Base-by-base conservation (phyloP, 2,888 invertebrate species). In the Hirtodrosophila cameraria region DNA sequence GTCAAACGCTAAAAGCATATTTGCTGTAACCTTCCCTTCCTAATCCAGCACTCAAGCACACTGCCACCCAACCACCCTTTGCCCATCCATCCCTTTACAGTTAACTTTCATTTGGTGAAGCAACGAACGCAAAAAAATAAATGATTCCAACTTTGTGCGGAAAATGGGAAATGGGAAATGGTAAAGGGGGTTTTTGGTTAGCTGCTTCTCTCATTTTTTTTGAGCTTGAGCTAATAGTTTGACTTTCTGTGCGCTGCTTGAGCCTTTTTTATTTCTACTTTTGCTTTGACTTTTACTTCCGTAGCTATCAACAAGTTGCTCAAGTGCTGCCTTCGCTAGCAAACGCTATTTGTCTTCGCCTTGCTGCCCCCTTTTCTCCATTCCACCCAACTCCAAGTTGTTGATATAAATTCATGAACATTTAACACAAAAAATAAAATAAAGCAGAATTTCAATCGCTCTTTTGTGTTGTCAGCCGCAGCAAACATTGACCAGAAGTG, bases 231-330 rank as follows among this genome's bases (percentile, higher is more conserved):
- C 71, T 77, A 75, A 84, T 80, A 86, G 86, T 77, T 84, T 80
- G 59, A 30, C 66, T 64, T 66, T 60, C 65, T 66, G 54, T 64
- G 52, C 50, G 43, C 45, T 58, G 42, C 61, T 75, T 53, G 54
- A 62, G 31, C 52, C 63, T 75, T 86, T 70, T 55, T n/a, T n/a
- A n/a, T n/a, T n/a, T 67, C 41, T 33, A 49, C 68, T 63, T 64
- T 64, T 50, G 41, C 68, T 63, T 65, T 72, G 81, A 68, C 81
- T 68, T 81, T 60, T 45, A 71, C 86, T 86, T 87, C 86, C 87
- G 82, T 50, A 60, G 59, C 76, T 74, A 66, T 87, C 87, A 87
- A 87, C 87, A 87, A 87, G 87, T 87, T 84, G 86, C 71, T 69
- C 52, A 33, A 80, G 79, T 80, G 66, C 33, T 62, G 60, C 50